Evolutionary conservation across 2,113 vertebrate species (phyloP).

Genomic region (Upupa epops): DNA sequence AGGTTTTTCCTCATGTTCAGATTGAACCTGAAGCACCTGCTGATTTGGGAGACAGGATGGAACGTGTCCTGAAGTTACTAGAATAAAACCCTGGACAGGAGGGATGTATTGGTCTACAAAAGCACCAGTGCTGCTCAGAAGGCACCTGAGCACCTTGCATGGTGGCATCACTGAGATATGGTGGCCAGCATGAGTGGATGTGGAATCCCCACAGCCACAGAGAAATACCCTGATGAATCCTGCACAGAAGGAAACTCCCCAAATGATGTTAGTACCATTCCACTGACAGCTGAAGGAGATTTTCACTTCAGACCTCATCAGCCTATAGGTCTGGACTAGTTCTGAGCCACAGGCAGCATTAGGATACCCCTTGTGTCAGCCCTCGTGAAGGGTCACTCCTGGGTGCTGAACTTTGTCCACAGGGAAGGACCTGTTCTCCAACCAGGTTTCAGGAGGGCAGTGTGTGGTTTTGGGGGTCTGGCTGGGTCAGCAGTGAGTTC

Average conservation of each 20-base stretch:
- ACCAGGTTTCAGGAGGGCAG: accelerated
- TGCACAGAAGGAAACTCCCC: neutral
- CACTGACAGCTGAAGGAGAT: neutral
- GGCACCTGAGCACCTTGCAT: neutral
- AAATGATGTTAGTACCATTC: accelerated
- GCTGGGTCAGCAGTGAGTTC: accelerated
- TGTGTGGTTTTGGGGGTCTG: neutral
- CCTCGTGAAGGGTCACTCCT: neutral
- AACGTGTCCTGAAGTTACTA: neutral
- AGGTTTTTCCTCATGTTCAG: too few relatives aligned
- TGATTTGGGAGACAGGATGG: neutral
- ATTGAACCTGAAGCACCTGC: too few relatives aligned
- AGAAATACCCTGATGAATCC: neutral
- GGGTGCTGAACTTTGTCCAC: neutral
- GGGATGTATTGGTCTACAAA: neutral
- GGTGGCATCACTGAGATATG: neutral
- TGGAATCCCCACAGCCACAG: neutral
- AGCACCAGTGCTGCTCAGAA: neutral
- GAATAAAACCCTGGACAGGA: neutral
- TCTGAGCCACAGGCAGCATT: neutral
- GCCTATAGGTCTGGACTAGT: neutral
- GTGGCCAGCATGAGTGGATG: neutral
- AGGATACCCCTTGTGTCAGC: neutral
- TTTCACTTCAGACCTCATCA: neutral
- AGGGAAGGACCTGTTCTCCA: neutral